These are phyloP conservation scores for Nibea albiflora DNA, from an alignment of 2,113 vertebrate genomes.

Conservation along the genomic window DNA sequence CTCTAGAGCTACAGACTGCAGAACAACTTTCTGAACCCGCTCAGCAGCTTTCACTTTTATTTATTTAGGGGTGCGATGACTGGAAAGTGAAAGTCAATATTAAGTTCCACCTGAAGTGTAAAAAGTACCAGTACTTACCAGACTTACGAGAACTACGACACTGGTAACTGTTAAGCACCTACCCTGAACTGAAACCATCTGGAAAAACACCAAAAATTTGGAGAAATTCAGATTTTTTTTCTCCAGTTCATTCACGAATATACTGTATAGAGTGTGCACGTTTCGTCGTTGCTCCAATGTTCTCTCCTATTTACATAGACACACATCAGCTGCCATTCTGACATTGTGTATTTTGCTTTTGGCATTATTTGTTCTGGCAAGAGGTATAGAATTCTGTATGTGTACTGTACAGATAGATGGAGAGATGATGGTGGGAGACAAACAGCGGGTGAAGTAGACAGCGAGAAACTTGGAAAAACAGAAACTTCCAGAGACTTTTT, in stretches of 20 bases:
- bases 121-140: too few relatives aligned
- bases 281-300: neutral
- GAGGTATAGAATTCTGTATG: neutral
- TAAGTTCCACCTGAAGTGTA: too few relatives aligned
- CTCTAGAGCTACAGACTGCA: too few relatives aligned
- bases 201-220: neutral
- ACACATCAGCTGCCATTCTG: neutral
- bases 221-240: neutral
- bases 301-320: neutral
- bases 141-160: too few relatives aligned
- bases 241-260: neutral
- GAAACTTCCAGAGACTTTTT: constrained; percentile 23
- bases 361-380: neutral
- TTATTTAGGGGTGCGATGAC: too few relatives aligned
- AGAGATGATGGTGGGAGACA: neutral
- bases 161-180: too few relatives aligned
- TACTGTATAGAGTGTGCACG: neutral
- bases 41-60: too few relatives aligned
- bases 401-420: neutral
- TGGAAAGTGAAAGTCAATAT: too few relatives aligned
- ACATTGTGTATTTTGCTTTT: neutral
- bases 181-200: neutral
- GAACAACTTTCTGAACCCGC: too few relatives aligned
- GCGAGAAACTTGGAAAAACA: neutral
- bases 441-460: neutral